phyloP scores from a whole-genome alignment of 1,140 invertebrate species.

The Drosophila repletoides region DNA sequence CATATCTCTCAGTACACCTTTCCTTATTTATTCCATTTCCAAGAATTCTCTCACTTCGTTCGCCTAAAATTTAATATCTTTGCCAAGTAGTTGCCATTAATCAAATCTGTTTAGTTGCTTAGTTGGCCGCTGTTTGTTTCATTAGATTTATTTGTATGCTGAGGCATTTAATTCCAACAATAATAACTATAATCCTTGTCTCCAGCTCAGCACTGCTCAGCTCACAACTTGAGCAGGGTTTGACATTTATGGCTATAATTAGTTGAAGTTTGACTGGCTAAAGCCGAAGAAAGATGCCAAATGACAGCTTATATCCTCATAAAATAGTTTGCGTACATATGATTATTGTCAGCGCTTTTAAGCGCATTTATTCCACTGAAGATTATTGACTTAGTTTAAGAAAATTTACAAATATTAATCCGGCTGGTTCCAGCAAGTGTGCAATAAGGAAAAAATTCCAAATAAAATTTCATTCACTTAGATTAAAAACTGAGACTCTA shows the following conservation, averaged over 20 bases:
- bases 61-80: conserved; percentile 51
- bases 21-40: background rate
- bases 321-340: no score
- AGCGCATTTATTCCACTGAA: no score
- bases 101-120: conserved; percentile 49
- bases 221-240: conserved; percentile 21
- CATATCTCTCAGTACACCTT: conserved; percentile 12
- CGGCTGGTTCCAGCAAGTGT: no score
- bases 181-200: background rate
- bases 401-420: no score
- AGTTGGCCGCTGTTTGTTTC: conserved; percentile 26
- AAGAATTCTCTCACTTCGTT: background rate
- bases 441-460: no score
- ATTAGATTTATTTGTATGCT: conserved; percentile 43
- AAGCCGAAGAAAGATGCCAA: no score
- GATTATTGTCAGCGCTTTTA: no score
- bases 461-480: no score
- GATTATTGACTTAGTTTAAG: no score
- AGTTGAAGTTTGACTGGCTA: background rate
- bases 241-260: conserved; percentile 28
- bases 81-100: conserved; percentile 61
- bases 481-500: no score
- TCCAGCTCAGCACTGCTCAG: no score
- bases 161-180: background rate
- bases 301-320: no score